Evolutionary conservation across 2,888 invertebrate genomes (phyloP).

Genomic region (Gerris lacustris): DNA sequence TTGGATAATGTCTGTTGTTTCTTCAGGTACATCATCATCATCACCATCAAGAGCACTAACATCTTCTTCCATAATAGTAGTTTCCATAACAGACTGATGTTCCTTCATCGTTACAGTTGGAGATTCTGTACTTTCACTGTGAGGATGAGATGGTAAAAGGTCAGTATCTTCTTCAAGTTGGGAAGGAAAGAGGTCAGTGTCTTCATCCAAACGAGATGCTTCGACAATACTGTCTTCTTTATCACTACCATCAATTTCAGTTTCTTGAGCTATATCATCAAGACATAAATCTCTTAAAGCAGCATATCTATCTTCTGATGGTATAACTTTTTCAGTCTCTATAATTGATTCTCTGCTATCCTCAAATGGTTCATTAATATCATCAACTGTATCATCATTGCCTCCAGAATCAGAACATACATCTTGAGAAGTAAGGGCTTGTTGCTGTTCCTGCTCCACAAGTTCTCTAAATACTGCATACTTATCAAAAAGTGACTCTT

Average conservation of each 20-base stretch:
- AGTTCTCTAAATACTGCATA: slow-evolving; percentile 79
- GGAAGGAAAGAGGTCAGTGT: slow-evolving; percentile 28
- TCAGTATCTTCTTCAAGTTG: slow-evolving; percentile 28
- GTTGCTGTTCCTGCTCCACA: slow-evolving; percentile 53
- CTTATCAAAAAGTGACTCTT: slow-evolving; percentile 55
- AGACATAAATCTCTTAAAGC: slow-evolving; percentile 55
- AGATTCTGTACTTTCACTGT: slow-evolving; percentile 32
- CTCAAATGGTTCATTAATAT: slow-evolving; percentile 12
- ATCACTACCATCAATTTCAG: slow-evolving; percentile 36
- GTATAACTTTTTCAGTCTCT: slow-evolving; percentile 27
- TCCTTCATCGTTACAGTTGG: slow-evolving; percentile 31
- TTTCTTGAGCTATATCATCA: slow-evolving; percentile 31
- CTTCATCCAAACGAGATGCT: slow-evolving; percentile 27
- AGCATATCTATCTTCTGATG: slow-evolving; percentile 55
- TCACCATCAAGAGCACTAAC: slow-evolving; percentile 31
- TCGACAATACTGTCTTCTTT: slow-evolving; percentile 31
- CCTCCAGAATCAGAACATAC: slow-evolving; percentile 21
- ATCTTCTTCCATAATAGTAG: slow-evolving; percentile 33
- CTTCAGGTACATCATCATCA: slow-evolving; percentile 25
- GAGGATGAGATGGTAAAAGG: slow-evolving; percentile 30
- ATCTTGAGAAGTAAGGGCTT: slow-evolving; percentile 31
- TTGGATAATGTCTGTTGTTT: slow-evolving; percentile 22
- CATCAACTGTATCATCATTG: slow-evolving; percentile 34
- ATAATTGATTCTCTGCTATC: slow-evolving; percentile 38
- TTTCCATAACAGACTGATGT: slow-evolving; percentile 33